Percentiles rank a stretch among this genome's conserved stretches.
Conservation (phyloP, 2,113 vertebrate species). For the Sander lucioperca region DNA sequence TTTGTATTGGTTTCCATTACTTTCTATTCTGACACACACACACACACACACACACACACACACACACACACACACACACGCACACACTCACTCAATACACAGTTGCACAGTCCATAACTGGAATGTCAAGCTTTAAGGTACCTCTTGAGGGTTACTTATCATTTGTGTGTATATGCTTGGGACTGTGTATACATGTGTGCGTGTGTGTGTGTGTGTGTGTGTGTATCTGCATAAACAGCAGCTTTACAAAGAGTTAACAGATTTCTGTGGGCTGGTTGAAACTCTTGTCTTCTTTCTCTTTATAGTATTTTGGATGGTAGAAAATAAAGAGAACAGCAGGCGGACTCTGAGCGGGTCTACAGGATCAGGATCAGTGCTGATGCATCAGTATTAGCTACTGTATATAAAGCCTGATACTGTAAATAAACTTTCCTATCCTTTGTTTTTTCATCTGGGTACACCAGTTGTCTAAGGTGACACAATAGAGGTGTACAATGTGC, state of each 20-base stretch:
- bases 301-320: not conserved
- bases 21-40: constrained; percentile 15
- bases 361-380: not conserved
- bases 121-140: constrained; percentile 20
- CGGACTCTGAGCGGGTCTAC: not conserved
- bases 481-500: not conserved
- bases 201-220: not conserved
- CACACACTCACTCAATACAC: not conserved
- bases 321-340: not conserved
- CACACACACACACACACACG: constrained; percentile 10
- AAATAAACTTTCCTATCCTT: not conserved
- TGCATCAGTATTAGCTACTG: not conserved
- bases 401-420: not conserved
- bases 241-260: not conserved
- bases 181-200: not conserved
- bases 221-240: not conserved
- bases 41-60: constrained; percentile 5
- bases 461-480: not conserved
- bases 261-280: not conserved
- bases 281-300: not conserved
- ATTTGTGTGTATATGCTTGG: not conserved
- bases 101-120: not conserved
- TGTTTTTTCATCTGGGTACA: not conserved
- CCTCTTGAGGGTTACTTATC: constrained; percentile 2
- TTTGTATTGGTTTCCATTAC: constrained; percentile 34